Evolutionary conservation across 2,113 vertebrate species (phyloP).

Genomic region (Phyllostomus hastatus): DNA sequence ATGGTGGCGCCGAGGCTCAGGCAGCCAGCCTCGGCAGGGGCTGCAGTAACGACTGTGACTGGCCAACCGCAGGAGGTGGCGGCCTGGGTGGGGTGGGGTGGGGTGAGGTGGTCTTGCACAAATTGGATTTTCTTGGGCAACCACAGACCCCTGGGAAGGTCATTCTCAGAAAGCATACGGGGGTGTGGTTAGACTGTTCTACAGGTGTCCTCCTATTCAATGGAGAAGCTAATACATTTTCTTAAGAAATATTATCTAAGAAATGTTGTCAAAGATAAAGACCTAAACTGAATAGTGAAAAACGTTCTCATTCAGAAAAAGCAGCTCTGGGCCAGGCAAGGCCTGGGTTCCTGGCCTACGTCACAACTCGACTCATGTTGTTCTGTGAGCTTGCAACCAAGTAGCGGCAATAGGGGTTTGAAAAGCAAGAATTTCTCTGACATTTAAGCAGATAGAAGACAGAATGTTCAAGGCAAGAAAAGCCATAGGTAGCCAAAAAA

Average conservation of each 20-base stretch:
- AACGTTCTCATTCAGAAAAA: background rate
- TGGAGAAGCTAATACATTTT: background rate
- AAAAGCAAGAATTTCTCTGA: background rate
- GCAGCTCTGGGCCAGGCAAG: background rate
- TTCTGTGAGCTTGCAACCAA: background rate
- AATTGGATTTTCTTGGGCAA: background rate
- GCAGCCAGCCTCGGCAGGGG: too few relatives aligned
- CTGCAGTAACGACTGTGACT: background rate
- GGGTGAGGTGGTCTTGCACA: background rate
- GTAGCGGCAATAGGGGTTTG: background rate
- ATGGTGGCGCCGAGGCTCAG: background rate
- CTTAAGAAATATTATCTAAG: background rate
- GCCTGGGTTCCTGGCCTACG: background rate
- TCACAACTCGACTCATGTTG: background rate
- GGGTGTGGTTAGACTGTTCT: background rate
- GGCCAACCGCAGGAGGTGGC: background rate
- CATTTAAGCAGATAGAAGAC: background rate
- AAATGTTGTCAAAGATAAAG: background rate
- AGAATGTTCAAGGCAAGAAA: background rate
- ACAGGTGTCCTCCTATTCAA: background rate
- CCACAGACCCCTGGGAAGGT: background rate
- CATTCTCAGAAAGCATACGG: background rate
- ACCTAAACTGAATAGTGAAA: background rate
- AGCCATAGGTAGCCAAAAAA: background rate
- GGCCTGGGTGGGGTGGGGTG: accelerated